Conservation (phyloP, 1,140 invertebrate species). For the Trachelipus rathkii region DNA sequence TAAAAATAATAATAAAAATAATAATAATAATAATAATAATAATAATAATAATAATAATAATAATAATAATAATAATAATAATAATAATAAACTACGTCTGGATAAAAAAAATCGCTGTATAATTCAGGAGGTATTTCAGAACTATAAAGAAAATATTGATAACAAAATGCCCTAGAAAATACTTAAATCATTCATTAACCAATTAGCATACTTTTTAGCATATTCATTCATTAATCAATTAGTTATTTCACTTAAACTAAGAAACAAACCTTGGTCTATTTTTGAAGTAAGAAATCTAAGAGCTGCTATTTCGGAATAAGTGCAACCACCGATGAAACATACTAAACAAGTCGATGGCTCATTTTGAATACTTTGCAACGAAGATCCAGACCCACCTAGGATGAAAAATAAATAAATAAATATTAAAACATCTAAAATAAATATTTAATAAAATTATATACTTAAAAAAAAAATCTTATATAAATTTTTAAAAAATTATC, state of each 20-base stretch:
- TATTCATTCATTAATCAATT: not conserved
- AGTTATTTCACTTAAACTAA: not conserved
- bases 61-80: too few species aligned
- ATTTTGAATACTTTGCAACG: conserved; percentile 29
- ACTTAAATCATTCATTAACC: not conserved
- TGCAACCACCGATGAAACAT: conserved; percentile 93
- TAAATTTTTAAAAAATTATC: too few species aligned
- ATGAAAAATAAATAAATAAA: not conserved
- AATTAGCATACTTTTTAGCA: not conserved
- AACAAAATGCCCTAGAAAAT: not conserved
- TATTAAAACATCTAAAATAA: too few species aligned
- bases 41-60: too few species aligned
- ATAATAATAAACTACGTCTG: not conserved
- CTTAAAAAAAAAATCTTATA: too few species aligned
- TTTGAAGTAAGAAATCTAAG: conserved; percentile 84
- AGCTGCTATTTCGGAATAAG: conserved; percentile 90
- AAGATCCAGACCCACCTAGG: conserved; percentile 35
- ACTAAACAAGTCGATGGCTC: conserved; percentile 77
- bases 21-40: too few species aligned
- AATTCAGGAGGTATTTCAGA: not conserved
- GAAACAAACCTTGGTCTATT: conserved; percentile 61
- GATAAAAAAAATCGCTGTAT: not conserved
- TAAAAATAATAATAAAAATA: too few species aligned
- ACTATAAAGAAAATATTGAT: too few species aligned
- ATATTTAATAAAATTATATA: too few species aligned